Conservation (phyloP, 37 sponge, comb jelly and placozoan genomes). For the Bolinopsis microptera region DNA sequence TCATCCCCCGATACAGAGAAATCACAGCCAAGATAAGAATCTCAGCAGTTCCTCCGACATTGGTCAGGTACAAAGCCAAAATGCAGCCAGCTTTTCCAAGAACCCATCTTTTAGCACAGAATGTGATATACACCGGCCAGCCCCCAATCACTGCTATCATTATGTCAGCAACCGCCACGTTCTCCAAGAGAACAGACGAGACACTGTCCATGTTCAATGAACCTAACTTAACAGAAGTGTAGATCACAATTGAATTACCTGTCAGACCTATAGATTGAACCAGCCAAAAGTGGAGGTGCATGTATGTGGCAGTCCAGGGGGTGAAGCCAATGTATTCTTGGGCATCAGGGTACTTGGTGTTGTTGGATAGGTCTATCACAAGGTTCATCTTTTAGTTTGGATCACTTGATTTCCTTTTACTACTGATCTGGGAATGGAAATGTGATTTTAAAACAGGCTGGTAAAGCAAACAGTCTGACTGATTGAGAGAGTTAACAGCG, state of each 20-base stretch:
- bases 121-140: neutral
- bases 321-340: neutral
- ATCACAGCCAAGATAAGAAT: neutral
- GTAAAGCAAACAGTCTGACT: too few relatives aligned
- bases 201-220: neutral
- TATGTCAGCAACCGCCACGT: conserved; percentile 12
- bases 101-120: neutral
- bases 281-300: conserved; percentile 26
- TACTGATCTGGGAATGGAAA: too few relatives aligned
- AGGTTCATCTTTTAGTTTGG: too few relatives aligned
- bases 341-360: neutral
- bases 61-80: neutral
- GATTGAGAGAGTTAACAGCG: too few relatives aligned
- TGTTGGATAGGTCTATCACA: neutral
- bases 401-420: too few relatives aligned
- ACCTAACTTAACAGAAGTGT: neutral
- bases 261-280: neutral
- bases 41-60: conserved; percentile 17
- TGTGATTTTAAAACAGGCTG: too few relatives aligned
- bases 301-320: neutral
- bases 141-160: neutral
- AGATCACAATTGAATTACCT: neutral
- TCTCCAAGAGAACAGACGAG: neutral
- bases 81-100: neutral
- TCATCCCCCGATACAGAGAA: neutral